A percentile compares a stretch with the other conserved stretches of the same genome.
These are phyloP conservation scores for Lysandra coridon DNA, from an alignment of 2,888 invertebrate species.

Conservation along the genomic window DNA sequence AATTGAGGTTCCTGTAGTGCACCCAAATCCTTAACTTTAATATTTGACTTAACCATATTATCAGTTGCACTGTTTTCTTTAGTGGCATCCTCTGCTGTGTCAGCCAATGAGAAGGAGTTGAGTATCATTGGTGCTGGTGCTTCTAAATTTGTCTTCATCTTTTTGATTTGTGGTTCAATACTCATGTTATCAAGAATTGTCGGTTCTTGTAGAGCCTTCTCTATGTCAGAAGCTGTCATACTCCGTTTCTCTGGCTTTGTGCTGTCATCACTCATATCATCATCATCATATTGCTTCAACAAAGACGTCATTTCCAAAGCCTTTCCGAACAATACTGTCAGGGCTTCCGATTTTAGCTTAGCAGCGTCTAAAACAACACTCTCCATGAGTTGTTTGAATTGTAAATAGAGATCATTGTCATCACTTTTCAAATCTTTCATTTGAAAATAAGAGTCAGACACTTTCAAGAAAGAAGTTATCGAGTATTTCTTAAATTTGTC, in stretches of 20 bases:
- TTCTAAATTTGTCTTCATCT: not conserved
- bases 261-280: conserved; percentile 38
- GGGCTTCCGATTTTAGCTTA: conserved; percentile 46
- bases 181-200: not conserved
- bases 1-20: conserved; percentile 3
- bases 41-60: conserved; percentile 32
- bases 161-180: not conserved
- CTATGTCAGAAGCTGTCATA: conserved; percentile 50
- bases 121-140: conserved; percentile 41
- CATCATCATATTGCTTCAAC: conserved; percentile 48
- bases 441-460: conserved; percentile 39
- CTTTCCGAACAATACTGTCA: conserved; percentile 51
- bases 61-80: conserved; percentile 34
- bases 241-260: conserved; percentile 36
- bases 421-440: conserved; percentile 30
- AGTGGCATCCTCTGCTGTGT: conserved; percentile 33
- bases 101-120: conserved; percentile 43
- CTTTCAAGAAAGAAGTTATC: conserved; percentile 47
- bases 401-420: conserved; percentile 48
- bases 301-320: conserved; percentile 57
- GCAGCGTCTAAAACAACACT: conserved; percentile 50
- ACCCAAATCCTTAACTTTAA: conserved; percentile 7
- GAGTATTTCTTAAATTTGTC: conserved; percentile 49
- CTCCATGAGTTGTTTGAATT: conserved; percentile 56
- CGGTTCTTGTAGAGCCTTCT: conserved; percentile 43